phyloP scores from a whole-genome alignment of 2,797 vertebrate species.

The Botia almorhae region DNA sequence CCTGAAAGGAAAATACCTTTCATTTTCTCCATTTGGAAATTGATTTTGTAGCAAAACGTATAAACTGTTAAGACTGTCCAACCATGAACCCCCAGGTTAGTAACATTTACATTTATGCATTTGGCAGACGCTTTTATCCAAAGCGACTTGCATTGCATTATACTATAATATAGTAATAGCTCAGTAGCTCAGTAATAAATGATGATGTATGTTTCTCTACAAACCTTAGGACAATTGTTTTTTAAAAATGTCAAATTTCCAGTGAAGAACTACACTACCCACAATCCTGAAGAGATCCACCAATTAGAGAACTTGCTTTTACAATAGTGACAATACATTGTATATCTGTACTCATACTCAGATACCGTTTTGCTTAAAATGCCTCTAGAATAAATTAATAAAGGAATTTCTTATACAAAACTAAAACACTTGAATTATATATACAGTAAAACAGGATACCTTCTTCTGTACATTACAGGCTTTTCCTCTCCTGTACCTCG shows the following conservation, averaged over 20 bases:
- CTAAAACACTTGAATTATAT: neutral
- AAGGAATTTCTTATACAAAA: neutral
- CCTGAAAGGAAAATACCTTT: neutral
- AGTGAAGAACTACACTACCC: neutral
- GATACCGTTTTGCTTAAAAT: neutral
- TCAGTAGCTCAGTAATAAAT: too few species aligned
- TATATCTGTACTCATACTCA: too few species aligned
- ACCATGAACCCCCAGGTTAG: too few species aligned
- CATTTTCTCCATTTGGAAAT: too few species aligned
- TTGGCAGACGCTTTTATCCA: too few species aligned
- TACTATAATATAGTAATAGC: too few species aligned
- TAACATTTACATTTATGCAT: too few species aligned
- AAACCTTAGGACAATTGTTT: neutral
- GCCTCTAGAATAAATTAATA: neutral
- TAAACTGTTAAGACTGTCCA: neutral
- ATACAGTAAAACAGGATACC: conserved; percentile 75
- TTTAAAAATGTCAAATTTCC: neutral
- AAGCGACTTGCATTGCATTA: too few species aligned
- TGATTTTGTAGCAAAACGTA: neutral
- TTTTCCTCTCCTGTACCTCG: conserved; percentile 85
- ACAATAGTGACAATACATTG: neutral
- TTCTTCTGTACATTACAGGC: conserved; percentile 93
- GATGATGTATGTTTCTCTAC: too few species aligned
- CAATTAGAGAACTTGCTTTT: neutral
- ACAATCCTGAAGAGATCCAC: neutral